Conservation (phyloP, 2,797 vertebrate species). For the Trichosurus vulpecula region DNA sequence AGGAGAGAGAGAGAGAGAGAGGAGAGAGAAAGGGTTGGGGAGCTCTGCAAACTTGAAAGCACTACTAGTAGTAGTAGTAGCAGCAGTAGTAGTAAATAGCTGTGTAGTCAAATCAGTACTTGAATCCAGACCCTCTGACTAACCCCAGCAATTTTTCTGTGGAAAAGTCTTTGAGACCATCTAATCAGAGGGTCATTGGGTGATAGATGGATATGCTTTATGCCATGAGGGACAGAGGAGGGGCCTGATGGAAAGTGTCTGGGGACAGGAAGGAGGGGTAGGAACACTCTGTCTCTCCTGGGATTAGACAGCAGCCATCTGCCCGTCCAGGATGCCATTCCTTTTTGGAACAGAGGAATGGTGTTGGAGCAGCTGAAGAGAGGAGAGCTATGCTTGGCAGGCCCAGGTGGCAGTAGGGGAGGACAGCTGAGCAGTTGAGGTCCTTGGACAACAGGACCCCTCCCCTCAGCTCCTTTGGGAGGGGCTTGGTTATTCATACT, state of each 20-base stretch:
- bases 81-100: background rate
- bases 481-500: constrained; percentile 31
- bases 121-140: background rate
- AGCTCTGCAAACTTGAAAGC: background rate
- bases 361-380: constrained; percentile 72
- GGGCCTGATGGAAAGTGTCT: background rate
- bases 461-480: background rate
- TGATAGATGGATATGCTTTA: background rate
- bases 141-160: background rate
- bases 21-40: background rate
- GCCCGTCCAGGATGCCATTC: constrained; percentile 43
- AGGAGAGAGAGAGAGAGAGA: too few species aligned
- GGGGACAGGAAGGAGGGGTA: constrained; percentile 21
- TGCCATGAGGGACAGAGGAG: constrained; percentile 15
- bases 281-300: constrained; percentile 66
- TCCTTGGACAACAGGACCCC: constrained; percentile 17
- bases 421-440: constrained; percentile 83
- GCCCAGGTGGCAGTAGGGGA: constrained; percentile 79
- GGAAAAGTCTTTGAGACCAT: background rate
- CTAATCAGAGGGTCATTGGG: background rate
- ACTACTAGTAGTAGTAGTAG: background rate
- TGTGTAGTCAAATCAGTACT: background rate
- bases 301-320: constrained; percentile 76
- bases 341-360: constrained; percentile 52
- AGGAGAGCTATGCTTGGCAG: constrained; percentile 49